These are phyloP conservation scores for Pelagia noctiluca DNA, from an alignment of 30 jellyfish, hydroid and myxozoan genomes.

Conservation along the genomic window DNA sequence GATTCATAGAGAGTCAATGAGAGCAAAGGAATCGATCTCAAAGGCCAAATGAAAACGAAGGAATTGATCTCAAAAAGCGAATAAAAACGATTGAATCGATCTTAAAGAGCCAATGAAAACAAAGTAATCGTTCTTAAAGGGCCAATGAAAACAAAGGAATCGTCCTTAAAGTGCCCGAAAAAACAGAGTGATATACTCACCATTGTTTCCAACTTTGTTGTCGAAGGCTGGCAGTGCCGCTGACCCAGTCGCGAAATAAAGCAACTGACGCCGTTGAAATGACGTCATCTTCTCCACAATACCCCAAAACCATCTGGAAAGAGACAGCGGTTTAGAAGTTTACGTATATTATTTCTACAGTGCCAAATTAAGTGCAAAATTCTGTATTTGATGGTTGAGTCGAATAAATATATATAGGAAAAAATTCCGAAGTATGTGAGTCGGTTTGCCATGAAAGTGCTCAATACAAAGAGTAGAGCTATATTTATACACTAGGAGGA, in stretches of 20 bases:
- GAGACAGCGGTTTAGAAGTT: background rate
- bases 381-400: no score
- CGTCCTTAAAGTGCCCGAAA: background rate
- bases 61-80: background rate
- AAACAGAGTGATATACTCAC: conserved; percentile 10
- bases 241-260: conserved; percentile 88
- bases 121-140: background rate
- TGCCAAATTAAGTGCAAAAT: no score
- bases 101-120: background rate
- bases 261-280: conserved; percentile 79
- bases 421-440: no score
- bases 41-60: background rate
- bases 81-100: no score
- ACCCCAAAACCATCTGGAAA: conserved; percentile 89
- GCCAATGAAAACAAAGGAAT: background rate
- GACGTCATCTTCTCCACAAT: conserved; percentile 84
- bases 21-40: background rate
- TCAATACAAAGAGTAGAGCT: no score
- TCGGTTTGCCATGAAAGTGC: no score
- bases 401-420: no score
- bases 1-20: no score
- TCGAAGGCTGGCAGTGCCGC: conserved; percentile 90
- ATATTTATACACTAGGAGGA: no score
- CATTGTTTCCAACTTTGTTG: conserved; percentile 86
- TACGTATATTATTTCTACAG: no score